Percentiles rank a stretch among this genome's conserved stretches.
These are phyloP conservation scores for Ametastegia equiseti DNA, from an alignment of 2,888 invertebrate genomes.

Conservation along the genomic window DNA sequence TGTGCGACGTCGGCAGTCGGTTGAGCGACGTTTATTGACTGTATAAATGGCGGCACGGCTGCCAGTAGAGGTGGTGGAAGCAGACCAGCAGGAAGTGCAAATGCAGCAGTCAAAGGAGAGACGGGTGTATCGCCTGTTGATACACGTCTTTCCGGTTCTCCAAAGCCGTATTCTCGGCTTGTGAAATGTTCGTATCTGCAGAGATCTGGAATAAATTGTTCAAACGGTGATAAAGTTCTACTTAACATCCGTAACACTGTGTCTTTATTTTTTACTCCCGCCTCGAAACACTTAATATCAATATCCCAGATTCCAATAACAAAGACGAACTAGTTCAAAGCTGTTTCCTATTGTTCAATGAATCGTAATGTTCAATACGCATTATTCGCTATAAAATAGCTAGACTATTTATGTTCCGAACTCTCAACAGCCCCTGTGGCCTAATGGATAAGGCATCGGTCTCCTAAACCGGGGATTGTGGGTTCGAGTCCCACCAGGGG, in stretches of 20 bases:
- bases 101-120: slow-evolving; percentile 56
- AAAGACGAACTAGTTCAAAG: neutral
- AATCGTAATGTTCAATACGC: neutral
- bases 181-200: slow-evolving; percentile 59
- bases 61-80: slow-evolving; percentile 60
- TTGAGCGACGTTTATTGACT: slow-evolving; percentile 60
- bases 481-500: slow-evolving; percentile 93
- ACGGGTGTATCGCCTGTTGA: slow-evolving; percentile 51
- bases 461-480: slow-evolving; percentile 92
- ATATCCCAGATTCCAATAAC: neutral
- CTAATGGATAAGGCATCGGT: slow-evolving; percentile 91
- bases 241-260: neutral
- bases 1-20: slow-evolving; percentile 56
- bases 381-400: neutral
- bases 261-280: neutral
- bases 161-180: slow-evolving; percentile 56
- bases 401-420: slow-evolving; percentile 9
- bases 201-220: slow-evolving; percentile 54
- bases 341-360: neutral
- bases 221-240: neutral
- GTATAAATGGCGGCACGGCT: slow-evolving; percentile 62
- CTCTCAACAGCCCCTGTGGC: slow-evolving; percentile 84
- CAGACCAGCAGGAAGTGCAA: slow-evolving; percentile 58
- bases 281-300: neutral
- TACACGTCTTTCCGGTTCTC: slow-evolving; percentile 55